Evolutionary conservation across 2,113 vertebrate genomes (phyloP), one percentile per base, ranked within the genome.

Genomic region (Gadus chalcogrammus): DNA sequence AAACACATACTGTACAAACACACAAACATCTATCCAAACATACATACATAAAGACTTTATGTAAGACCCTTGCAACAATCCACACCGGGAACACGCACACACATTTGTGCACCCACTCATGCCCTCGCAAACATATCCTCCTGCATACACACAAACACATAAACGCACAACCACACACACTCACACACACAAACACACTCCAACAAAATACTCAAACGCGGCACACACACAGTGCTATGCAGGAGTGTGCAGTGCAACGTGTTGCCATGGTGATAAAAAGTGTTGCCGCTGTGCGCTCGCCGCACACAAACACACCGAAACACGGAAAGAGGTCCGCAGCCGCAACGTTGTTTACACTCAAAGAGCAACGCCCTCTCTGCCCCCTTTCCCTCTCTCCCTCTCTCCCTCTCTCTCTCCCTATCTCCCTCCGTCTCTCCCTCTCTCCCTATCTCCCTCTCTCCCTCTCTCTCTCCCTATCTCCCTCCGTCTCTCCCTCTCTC

Each of bases 181-280:
- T 24, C 24, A 35, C 6, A 7, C 31, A 4, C 31, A 35, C 64
- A 74, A 77, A 78, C 79, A 79, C 73, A 63, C 70, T 69, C 77
- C 64, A 70, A 74, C 79, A 74, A 74, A 53, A 52, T 42, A 61
- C 68, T 42, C 56, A 69, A 70, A 69, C 79, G 71, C 31, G 6
- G 31, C 58, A 61, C 61, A 27, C 76, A 77, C 71, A 58, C 74
- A 71, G 62, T 68, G 73, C 71, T 69, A 71, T 83, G 76, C 75
- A 81, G 31, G 18, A 75, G 66, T 68, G 72, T 35, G 64, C 12
- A 71, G 75, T 79, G 70, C 4, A 68, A 70, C 65, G 64, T 20
- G 88, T 90, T 89, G 79, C 87, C 83, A 88, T 88, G 84, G 88
- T 66, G 72, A 90, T 1, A 3, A 68, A 74, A 56, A 82, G 70